Conservation (phyloP, 2,888 invertebrate species). For the Pachymerium ferrugineum region DNA sequence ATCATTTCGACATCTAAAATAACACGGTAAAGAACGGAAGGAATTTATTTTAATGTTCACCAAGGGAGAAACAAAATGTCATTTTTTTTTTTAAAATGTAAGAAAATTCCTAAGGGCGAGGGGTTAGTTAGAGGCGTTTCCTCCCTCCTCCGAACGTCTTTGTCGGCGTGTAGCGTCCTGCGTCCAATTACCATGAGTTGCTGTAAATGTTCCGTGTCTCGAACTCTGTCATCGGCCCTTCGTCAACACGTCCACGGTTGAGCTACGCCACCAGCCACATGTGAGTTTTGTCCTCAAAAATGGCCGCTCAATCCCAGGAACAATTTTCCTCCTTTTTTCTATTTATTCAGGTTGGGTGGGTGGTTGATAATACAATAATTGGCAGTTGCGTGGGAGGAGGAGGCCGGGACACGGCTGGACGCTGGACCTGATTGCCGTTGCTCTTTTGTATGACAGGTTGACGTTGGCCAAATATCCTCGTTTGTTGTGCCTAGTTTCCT, state of each 20-base stretch:
- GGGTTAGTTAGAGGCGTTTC: slow-evolving; percentile 19
- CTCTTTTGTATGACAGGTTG: slow-evolving; percentile 5
- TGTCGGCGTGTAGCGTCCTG: slow-evolving; percentile 10
- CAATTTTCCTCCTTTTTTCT: neutral
- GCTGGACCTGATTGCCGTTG: neutral
- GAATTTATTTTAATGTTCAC: neutral
- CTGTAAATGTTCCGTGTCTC: slow-evolving; percentile 25
- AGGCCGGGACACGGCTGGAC: neutral
- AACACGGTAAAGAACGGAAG: no score
- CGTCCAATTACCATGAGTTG: slow-evolving; percentile 19
- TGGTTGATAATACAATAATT: slow-evolving; percentile 11
- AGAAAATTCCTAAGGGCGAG: neutral
- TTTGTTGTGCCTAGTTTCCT: slow-evolving; percentile 3
- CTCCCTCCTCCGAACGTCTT: slow-evolving; percentile 10
- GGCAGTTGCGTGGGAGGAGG: slow-evolving; percentile 2
- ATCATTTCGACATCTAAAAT: no score
- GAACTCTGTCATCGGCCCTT: slow-evolving; percentile 27
- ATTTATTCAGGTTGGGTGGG: no score
- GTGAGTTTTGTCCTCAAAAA: neutral
- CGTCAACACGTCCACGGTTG: slow-evolving; percentile 22
- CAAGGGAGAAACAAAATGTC: neutral
- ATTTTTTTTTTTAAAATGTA: neutral
- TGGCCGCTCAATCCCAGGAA: neutral
- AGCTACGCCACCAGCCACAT: slow-evolving; percentile 13
- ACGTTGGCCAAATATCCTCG: slow-evolving; percentile 14